A percentile compares a stretch with the other conserved stretches of the same genome.
Conservation (phyloP, 2,113 vertebrate genomes). For the Centropus bengalensis region DNA sequence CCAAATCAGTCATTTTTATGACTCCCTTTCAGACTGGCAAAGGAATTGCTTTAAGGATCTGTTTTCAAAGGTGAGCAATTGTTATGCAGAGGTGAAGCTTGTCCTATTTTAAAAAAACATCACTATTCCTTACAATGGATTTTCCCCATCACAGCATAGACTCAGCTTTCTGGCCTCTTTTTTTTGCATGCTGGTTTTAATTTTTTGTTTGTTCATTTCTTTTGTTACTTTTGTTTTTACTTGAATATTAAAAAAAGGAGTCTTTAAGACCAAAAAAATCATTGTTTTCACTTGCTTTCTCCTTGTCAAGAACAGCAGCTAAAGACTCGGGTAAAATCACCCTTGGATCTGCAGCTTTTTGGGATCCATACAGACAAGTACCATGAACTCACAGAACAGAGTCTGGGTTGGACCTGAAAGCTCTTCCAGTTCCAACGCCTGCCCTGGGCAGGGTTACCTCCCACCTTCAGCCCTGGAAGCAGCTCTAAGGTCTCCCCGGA, state of each 20-base stretch:
- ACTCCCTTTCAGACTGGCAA: rapidly evolving
- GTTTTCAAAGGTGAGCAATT: not conserved
- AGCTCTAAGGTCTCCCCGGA: no score
- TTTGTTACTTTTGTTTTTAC: constrained; percentile 57
- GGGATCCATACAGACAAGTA: not conserved
- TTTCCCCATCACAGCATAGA: not conserved
- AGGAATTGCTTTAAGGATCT: not conserved
- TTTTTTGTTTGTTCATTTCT: constrained; percentile 41
- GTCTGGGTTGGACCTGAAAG: no score
- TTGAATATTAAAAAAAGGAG: constrained; percentile 65
- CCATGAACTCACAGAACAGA: no score
- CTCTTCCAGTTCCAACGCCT: no score
- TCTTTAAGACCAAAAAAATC: not conserved
- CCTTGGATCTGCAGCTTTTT: not conserved
- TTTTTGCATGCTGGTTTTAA: constrained; percentile 39
- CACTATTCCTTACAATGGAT: not conserved
- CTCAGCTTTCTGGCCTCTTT: not conserved
- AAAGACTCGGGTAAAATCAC: not conserved
- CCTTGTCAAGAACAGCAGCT: not conserved
- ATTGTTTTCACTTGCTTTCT: not conserved
- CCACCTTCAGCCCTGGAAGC: no score
- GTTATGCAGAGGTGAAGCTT: not conserved
- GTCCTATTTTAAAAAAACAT: not conserved
- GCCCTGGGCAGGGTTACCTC: no score
- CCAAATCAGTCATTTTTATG: not conserved